Conservation (phyloP, 2,113 vertebrate species). For the Rhipidura dahli region DNA sequence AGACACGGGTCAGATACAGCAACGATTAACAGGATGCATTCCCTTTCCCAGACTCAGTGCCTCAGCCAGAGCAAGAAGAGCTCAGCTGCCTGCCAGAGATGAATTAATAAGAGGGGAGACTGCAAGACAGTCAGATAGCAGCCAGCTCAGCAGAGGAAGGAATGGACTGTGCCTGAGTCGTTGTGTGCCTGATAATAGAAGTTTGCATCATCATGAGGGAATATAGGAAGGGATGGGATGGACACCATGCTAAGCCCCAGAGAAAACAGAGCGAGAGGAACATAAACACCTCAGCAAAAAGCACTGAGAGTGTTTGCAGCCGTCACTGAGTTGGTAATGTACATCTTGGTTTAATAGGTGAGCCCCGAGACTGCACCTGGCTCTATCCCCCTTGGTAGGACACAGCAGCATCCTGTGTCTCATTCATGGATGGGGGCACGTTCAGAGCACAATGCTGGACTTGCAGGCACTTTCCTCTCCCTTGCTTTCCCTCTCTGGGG, state of each 20-base stretch:
- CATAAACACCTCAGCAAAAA: not conserved
- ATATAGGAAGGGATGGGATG: not conserved
- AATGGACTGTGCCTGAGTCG: not conserved
- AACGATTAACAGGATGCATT: not conserved
- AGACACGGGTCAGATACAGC: not conserved
- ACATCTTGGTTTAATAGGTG: not conserved
- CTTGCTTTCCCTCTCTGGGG: not conserved
- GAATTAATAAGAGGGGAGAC: not conserved
- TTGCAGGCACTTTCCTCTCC: not conserved
- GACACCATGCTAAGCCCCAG: not conserved
- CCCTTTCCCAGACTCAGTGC: not conserved
- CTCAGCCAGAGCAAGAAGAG: not conserved
- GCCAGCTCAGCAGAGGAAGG: not conserved
- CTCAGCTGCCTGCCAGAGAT: not conserved
- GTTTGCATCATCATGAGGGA: not conserved
- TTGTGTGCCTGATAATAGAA: not conserved
- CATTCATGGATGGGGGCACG: fast-evolving
- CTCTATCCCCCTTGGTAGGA: not conserved
- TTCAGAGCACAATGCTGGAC: not conserved
- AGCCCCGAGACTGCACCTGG: fast-evolving
- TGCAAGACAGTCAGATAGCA: not conserved
- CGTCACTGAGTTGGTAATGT: not conserved
- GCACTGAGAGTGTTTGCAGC: not conserved
- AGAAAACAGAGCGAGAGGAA: not conserved
- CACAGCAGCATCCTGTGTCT: not conserved